Percentiles rank a stretch among this genome's conserved stretches.
phyloP scores from a whole-genome alignment of 2,888 invertebrate genomes.

The Hirudinaria manillensis region DNA sequence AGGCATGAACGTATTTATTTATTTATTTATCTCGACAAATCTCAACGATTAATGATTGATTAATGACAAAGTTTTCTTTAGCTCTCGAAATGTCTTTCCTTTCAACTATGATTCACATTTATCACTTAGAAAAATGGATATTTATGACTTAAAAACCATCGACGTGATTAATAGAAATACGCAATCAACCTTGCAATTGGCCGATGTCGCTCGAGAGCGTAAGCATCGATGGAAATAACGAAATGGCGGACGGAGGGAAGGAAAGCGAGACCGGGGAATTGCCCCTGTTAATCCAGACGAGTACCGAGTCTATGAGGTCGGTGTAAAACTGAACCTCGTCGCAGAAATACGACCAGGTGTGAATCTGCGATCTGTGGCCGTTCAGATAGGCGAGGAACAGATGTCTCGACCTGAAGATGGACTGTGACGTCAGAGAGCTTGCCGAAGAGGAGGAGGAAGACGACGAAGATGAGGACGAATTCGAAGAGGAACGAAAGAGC shows the following conservation, averaged over 20 bases:
- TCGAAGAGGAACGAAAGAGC: not conserved
- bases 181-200: constrained; percentile 4
- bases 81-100: not conserved
- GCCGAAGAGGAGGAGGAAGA: not conserved
- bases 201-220: not conserved
- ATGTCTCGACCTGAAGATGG: constrained; percentile 32
- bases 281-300: constrained; percentile 37
- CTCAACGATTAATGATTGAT: not conserved
- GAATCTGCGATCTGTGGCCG: constrained; percentile 36
- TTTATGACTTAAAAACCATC: too few species aligned
- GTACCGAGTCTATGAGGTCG: constrained; percentile 38
- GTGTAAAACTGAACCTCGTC: constrained; percentile 40
- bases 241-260: constrained; percentile 20
- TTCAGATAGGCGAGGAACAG: constrained; percentile 39
- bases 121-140: too few species aligned
- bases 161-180: too few species aligned
- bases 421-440: not conserved
- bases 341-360: constrained; percentile 37
- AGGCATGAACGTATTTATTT: not conserved
- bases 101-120: too few species aligned
- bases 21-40: not conserved
- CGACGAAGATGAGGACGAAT: not conserved
- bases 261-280: constrained; percentile 23
- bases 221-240: constrained; percentile 16
- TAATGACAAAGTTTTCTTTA: not conserved